Base-by-base conservation (phyloP, 2,888 invertebrate species). In the Nephrocerus scutellatus region DNA sequence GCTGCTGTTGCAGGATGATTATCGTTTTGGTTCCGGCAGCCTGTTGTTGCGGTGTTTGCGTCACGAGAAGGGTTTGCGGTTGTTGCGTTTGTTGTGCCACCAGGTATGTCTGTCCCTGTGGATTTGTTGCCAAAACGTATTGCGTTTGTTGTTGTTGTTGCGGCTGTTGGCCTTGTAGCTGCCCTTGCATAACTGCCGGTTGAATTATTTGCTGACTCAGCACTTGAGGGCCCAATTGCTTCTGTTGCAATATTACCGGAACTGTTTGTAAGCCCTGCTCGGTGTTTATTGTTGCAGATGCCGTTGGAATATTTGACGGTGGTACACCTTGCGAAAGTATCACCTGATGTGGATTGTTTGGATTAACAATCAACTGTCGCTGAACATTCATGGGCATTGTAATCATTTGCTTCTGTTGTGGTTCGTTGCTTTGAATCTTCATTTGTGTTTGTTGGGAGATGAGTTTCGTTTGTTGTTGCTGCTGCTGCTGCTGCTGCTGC, bases 31-130 rank as follows among this genome's bases (percentile, higher is more conserved):
- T 72, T 3, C 74, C 74, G 1, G 77, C 72, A 1, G 76, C 77
- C 45, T 79, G 80, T 43, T 81, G 80, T 51, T 80, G 80, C 0
- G 77, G 71, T 2, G 80, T 75, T 54, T 81, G 80, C 1, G 81
- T 77, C 0, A 82, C 75, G 2, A 82, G 62, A 1, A 82, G 74
- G 0, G 81, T 80, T 46, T 66, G 66, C 2, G 73, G 70, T 51
- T 76, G 76, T 18, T 51, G 48, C 4, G 62, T 40, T 7, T 78
- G 77, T 51, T 81, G 81, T 0, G 81, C 79, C 9, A 82, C 73
- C 24, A 82, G 72, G 53, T 80, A 81, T 2, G 73, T 72, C 51
- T 79, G 80, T 0, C 78, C 75, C 30, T 74, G 73, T 8, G 63
- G 66, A 53, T 69, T 69, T 38, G 69, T 69, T 12, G 69, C 68